These are phyloP conservation scores for Rhabdomys pumilio DNA, from an alignment of 2,797 vertebrate species.

Conservation along the genomic window DNA sequence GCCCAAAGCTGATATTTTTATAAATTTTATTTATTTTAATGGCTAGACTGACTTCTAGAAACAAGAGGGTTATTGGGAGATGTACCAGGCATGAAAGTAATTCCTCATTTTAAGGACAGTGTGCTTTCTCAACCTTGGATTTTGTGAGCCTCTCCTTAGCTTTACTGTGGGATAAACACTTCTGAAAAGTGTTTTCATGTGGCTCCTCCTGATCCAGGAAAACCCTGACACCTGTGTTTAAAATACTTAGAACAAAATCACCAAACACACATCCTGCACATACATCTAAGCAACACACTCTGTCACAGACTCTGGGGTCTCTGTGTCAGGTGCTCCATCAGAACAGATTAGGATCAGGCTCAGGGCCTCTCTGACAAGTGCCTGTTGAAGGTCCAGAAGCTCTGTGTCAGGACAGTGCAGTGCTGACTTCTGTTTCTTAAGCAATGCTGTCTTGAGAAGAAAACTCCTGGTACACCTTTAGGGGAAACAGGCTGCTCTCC, in stretches of 20 bases:
- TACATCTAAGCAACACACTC: not conserved
- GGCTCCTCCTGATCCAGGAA: not conserved
- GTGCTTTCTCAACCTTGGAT: not conserved
- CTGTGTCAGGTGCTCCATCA: not conserved
- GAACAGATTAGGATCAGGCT: not conserved
- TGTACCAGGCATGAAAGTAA: fast-evolving
- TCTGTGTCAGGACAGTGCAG: not conserved
- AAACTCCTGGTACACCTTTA: not conserved
- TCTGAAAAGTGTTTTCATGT: not conserved
- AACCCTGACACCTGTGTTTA: not conserved
- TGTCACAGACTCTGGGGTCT: not conserved
- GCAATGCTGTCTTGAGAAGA: fast-evolving
- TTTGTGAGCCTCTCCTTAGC: not conserved
- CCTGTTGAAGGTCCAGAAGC: fast-evolving
- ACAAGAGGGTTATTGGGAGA: fast-evolving
- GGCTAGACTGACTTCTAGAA: not conserved
- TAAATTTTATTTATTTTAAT: not conserved
- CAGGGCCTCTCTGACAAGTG: not conserved
- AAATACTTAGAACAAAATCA: fast-evolving
- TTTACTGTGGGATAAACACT: not conserved
- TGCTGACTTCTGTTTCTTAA: not conserved
- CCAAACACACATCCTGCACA: fast-evolving
- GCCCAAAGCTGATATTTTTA: not conserved
- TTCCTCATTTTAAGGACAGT: too few species aligned
- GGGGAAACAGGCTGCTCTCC: not conserved